Conservation (phyloP, 1,140 invertebrate genomes). For the Heliconius eleuchia region DNA sequence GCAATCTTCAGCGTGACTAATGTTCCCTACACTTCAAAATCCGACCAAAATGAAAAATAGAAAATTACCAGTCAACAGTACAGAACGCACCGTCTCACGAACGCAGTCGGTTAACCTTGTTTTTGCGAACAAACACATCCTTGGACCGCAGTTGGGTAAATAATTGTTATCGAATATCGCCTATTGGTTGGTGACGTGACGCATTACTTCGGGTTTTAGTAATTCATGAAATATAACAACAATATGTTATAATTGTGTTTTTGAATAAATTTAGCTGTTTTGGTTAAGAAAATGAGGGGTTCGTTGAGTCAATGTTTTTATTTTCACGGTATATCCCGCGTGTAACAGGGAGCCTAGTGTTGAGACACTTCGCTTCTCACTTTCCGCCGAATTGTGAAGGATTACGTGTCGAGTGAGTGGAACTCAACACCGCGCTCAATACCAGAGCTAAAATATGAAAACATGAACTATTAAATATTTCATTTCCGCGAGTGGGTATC, state of each 20-base stretch:
- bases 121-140: slow-evolving; percentile 3
- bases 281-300: background rate
- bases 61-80: background rate
- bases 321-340: background rate
- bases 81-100: background rate
- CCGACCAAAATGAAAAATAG: background rate
- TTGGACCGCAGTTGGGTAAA: slow-evolving; percentile 8
- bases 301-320: background rate
- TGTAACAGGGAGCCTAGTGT: too few relatives aligned
- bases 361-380: too few relatives aligned
- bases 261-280: background rate
- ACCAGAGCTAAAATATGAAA: too few relatives aligned
- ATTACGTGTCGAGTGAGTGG: too few relatives aligned
- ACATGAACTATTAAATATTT: too few relatives aligned
- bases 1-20: background rate
- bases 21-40: background rate
- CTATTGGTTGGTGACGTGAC: background rate
- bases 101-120: slow-evolving; percentile 2
- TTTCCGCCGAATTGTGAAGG: too few relatives aligned
- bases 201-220: background rate
- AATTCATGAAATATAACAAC: slow-evolving; percentile 8
- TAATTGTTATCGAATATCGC: slow-evolving; percentile 12
- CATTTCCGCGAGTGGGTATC: too few relatives aligned
- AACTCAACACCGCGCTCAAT: too few relatives aligned
- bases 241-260: background rate